Evolutionary conservation across 2,113 vertebrate genomes (phyloP).

Genomic region (Oplegnathus fasciatus): DNA sequence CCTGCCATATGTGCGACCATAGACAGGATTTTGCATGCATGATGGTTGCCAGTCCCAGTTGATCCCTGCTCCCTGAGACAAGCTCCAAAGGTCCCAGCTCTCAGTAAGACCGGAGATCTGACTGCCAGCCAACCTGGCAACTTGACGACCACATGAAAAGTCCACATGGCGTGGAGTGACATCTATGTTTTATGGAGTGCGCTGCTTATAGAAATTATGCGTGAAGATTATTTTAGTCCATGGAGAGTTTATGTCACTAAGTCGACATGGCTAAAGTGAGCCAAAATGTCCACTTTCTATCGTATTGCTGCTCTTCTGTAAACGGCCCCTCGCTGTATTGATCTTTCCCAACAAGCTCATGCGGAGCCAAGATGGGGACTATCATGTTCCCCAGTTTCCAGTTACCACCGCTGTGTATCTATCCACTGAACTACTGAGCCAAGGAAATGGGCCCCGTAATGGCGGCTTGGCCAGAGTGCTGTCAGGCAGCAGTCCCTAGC

Average conservation of each 20-base stretch:
- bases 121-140: slow-evolving; percentile 64
- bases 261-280: slow-evolving; percentile 1
- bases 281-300: slow-evolving; percentile 39
- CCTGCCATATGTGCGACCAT: slow-evolving; percentile 61
- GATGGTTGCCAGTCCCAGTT: slow-evolving; percentile 63
- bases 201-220: slow-evolving; percentile 16
- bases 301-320: slow-evolving; percentile 37
- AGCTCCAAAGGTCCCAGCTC: slow-evolving; percentile 65
- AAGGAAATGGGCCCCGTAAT: slow-evolving; percentile 81
- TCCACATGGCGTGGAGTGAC: slow-evolving; percentile 33
- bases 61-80: slow-evolving; percentile 55
- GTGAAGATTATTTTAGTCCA: neutral
- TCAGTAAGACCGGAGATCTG: slow-evolving; percentile 54
- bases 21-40: slow-evolving; percentile 66
- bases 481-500: slow-evolving; percentile 79
- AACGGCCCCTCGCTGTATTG: slow-evolving; percentile 34
- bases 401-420: slow-evolving; percentile 73
- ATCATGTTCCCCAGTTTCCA: slow-evolving; percentile 73
- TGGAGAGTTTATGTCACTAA: slow-evolving; percentile 4
- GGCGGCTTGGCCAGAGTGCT: slow-evolving; percentile 81
- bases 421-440: slow-evolving; percentile 78
- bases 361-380: slow-evolving; percentile 68
- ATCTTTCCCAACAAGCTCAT: slow-evolving; percentile 59
- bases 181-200: slow-evolving; percentile 21
- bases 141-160: slow-evolving; percentile 41